Base-by-base conservation (phyloP, 2,113 vertebrate species). In the Paramisgurnus dabryanus region DNA sequence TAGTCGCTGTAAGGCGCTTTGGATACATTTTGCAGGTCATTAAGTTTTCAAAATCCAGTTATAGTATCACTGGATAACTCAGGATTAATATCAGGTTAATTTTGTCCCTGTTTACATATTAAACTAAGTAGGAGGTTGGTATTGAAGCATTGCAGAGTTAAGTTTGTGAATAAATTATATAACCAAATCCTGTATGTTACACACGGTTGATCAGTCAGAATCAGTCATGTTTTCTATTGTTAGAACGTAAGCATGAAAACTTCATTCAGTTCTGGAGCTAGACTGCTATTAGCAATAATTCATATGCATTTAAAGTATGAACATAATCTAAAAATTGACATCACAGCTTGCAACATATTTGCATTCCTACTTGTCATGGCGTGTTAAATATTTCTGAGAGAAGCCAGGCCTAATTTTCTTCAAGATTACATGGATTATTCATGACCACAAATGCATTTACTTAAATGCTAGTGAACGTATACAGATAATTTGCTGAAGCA, bases 401-500 rank as follows among this genome's bases (percentile, higher is more conserved):
- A 40, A 60, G 55, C 13, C 50, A 11, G 12, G 18, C 17, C 18
- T 73, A 68, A 68, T 34, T 70, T 50, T 68, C 22, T 8, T 27
- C 22, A 63, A 5, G 49, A 64, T 76, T 76, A 64, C 5, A 13
- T 74, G 57, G 39, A 61, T 74, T 61, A 74, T 27, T 74, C 11
- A 74, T 61, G 41, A 74, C 40, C 18, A 64, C 70, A 73, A 22
- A 73, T 15, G 40, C 43, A 58, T 60, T 61, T 74, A 58, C 71
- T 60, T 45, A 47, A 34, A 76, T 13, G 3, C 13, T 64, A 49
- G 27, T 75, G 13, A 64, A 50, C 47, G 60, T 47, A 64, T 50
- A 8, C 43, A 63, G 43, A 50, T 64, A 64, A 63, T 2, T 13
- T 50, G 60, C 73, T 49, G 43, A 9, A 64, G 55, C 43, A 1